Evolutionary conservation across 2,797 vertebrate species (phyloP).

Genomic region (Schizopygopsis pylzovi): DNA sequence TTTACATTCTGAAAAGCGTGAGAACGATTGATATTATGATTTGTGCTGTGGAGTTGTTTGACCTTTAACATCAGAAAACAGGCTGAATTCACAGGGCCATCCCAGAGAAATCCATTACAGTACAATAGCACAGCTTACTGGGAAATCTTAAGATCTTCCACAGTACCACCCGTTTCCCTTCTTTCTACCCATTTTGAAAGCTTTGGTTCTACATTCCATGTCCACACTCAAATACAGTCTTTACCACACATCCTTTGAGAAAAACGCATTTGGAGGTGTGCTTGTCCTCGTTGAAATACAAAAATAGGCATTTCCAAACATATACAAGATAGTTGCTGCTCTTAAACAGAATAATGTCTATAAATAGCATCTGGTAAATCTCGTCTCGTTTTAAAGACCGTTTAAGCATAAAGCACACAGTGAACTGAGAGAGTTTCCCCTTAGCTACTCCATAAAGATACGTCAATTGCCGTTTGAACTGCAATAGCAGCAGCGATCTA

Average conservation of each 20-base stretch:
- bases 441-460: constrained; percentile 45
- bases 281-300: constrained; percentile 79
- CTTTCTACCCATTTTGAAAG: constrained; percentile 47
- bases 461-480: constrained; percentile 35
- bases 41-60: constrained; percentile 44
- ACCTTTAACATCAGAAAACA: constrained; percentile 30
- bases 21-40: background rate
- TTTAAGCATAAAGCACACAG: constrained; percentile 48
- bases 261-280: constrained; percentile 73
- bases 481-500: constrained; percentile 59
- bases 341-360: constrained; percentile 59
- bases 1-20: background rate
- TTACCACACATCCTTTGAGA: constrained; percentile 50
- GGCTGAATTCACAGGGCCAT: constrained; percentile 33
- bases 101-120: constrained; percentile 5
- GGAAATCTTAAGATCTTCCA: background rate
- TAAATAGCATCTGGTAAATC: constrained; percentile 52
- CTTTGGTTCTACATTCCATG: constrained; percentile 55
- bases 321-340: constrained; percentile 62
- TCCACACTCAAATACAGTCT: constrained; percentile 41
- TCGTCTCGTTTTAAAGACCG: constrained; percentile 32
- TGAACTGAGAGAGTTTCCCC: constrained; percentile 28
- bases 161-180: constrained; percentile 2
- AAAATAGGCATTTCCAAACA: constrained; percentile 79
- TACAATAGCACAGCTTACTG: background rate